Evolutionary conservation across 1,140 invertebrate genomes (phyloP), one percentile per base, ranked within the genome.

Genomic region (Zaprionus gabonicus): DNA sequence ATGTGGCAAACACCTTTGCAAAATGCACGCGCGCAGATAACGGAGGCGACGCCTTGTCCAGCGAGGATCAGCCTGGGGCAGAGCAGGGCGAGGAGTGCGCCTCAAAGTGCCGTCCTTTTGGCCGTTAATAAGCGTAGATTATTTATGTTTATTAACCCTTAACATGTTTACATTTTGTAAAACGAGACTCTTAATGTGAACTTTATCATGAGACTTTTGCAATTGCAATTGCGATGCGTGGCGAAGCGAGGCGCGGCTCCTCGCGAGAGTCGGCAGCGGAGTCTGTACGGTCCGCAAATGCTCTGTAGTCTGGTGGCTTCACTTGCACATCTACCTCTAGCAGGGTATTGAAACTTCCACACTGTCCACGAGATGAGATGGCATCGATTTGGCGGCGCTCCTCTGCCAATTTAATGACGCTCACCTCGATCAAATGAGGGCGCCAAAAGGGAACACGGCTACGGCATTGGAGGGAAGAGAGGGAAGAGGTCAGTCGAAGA

Each of bases 121-220:
- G 63, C 85, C 76, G 82, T 90, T 92, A 92, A 92, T 92, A 92
- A 92, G 91, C 83, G 77, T 78, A 84, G 91, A 91, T 92, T 92
- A 92, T 92, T 92, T 92, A 91, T 92, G 91, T 92, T 92, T 92
- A 92, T 92, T 91, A 92, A 88, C 91, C 83, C 83, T 92, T 91
- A 90, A 91, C 91, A 92, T 91, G 91, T 92, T 92, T 92, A 92
- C 91, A 92, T 92, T 92, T 92, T 92, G 91, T 92, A 92, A 92
- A 92, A 92, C 88, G 91, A 92, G 91, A 92, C 80, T 92, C 86
- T 92, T 92, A 92, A 92, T 92, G 91, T 92, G 91, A 92, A 92
- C 87, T 92, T 92, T 92, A 92, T 92, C 91, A 76, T 76, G 55
- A 64, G 64, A 58, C 75, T 69, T 72, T 72, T 79, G 78, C 85